Percentiles rank a stretch among this genome's conserved stretches.
These are phyloP conservation scores for Drosophila heteroneura DNA, from an alignment of 2,888 invertebrate species.

Conservation along the genomic window DNA sequence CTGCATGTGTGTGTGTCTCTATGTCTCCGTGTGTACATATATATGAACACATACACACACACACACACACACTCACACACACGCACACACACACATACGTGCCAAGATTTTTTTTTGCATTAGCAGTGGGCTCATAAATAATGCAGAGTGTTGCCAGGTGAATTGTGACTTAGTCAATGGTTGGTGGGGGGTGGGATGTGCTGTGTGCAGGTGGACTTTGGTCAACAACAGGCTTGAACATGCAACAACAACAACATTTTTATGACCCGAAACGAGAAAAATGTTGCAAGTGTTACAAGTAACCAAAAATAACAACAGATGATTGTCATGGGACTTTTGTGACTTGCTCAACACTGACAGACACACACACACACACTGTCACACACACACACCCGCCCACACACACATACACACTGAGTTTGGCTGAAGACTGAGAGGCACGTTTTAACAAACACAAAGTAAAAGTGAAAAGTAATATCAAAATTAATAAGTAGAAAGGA, in stretches of 20 bases:
- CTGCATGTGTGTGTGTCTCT: constrained; percentile 4
- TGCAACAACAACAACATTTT: constrained; percentile 46
- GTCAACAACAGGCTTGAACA: constrained; percentile 38
- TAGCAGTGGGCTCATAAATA: constrained; percentile 64
- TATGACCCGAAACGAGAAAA: constrained; percentile 38
- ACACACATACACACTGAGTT: constrained; percentile 8
- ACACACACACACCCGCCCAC: constrained; percentile 7
- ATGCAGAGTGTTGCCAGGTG: constrained; percentile 67
- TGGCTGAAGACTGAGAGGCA: constrained; percentile 45
- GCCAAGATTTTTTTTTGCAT: constrained; percentile 51
- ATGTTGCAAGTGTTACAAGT: constrained; percentile 44
- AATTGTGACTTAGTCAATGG: constrained; percentile 28
- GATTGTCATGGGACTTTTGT: constrained; percentile 44
- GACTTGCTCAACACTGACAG: constrained; percentile 57
- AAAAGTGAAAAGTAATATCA: constrained; percentile 81
- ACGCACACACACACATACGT: constrained; percentile 29
- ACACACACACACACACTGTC: constrained; percentile 10
- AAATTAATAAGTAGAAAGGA: constrained; percentile 81
- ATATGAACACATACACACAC: constrained; percentile 1
- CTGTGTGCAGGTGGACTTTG: constrained; percentile 37
- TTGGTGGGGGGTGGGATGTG: constrained; percentile 7
- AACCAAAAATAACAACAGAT: constrained; percentile 34
- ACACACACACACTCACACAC: background rate
- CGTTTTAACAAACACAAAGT: constrained; percentile 80
- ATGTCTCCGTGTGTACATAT: constrained; percentile 1